Evolutionary conservation across 2,797 vertebrate genomes (phyloP).

Genomic region (Eremophila alpestris): DNA sequence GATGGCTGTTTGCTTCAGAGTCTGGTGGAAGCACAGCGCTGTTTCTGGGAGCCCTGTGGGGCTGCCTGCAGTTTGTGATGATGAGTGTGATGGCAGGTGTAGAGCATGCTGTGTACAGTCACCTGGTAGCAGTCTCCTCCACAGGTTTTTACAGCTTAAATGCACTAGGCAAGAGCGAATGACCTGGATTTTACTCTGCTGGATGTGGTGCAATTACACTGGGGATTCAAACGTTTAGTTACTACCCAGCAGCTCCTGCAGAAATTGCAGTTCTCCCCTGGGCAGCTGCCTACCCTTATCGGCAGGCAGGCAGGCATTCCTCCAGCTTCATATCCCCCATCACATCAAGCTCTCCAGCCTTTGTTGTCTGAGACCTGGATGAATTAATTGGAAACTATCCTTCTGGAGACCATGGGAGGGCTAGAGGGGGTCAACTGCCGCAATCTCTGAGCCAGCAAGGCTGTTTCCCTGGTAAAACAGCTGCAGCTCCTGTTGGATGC

Average conservation of each 20-base stretch:
- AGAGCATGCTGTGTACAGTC: background rate
- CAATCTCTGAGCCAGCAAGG: background rate
- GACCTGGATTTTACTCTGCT: background rate
- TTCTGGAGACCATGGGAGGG: background rate
- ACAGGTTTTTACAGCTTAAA: background rate
- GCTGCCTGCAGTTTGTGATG: background rate
- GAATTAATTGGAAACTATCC: background rate
- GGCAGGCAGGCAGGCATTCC: background rate
- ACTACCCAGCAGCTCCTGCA: background rate
- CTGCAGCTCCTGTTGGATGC: background rate
- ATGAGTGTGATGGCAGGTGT: background rate
- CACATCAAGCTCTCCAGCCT: background rate
- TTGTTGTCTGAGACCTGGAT: background rate
- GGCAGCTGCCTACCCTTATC: background rate
- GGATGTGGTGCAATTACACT: background rate
- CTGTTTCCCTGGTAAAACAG: background rate
- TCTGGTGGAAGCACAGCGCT: accelerated
- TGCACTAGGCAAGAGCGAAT: background rate
- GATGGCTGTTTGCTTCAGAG: background rate
- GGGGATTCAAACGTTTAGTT: background rate
- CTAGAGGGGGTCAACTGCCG: background rate
- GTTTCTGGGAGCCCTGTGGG: background rate
- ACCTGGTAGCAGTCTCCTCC: background rate
- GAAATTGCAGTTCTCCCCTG: background rate
- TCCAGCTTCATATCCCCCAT: background rate